Evolutionary conservation across 2,113 vertebrate genomes (phyloP).

Genomic region (Ciconia stormi): DNA sequence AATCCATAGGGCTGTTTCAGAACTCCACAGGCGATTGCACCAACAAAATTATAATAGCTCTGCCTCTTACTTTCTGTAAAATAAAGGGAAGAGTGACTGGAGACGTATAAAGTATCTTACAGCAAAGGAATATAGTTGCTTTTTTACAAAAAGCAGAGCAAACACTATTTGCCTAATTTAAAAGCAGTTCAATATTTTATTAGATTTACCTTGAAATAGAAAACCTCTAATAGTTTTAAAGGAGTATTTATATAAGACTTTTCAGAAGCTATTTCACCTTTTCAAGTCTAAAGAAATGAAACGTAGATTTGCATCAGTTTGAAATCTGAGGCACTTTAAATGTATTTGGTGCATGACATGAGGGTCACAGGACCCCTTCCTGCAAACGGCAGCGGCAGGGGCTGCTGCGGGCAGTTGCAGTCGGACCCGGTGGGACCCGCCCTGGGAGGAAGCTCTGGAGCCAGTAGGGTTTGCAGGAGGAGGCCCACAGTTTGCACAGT

Average conservation of each 20-base stretch:
- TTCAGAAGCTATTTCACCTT: not conserved
- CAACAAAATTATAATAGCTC: not conserved
- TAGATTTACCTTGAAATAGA: not conserved
- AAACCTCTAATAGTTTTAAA: constrained; percentile 8
- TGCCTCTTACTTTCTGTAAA: constrained; percentile 1
- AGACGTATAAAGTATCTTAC: not conserved
- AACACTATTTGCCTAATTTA: not conserved
- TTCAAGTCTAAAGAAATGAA: not conserved
- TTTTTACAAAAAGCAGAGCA: not conserved
- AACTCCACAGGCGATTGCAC: not conserved
- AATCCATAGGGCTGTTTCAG: not conserved
- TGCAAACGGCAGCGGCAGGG: not conserved
- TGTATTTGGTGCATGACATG: not conserved
- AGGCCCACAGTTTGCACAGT: not conserved
- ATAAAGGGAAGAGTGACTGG: not conserved
- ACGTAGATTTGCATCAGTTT: not conserved
- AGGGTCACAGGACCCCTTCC: not conserved
- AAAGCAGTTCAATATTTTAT: not conserved
- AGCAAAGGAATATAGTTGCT: not conserved
- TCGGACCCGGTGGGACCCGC: accelerated
- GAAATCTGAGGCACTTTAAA: constrained; percentile 12
- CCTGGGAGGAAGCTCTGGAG: not conserved
- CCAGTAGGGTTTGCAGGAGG: not conserved
- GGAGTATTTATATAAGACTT: constrained; percentile 12
- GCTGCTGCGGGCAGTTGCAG: not conserved